Evolutionary conservation across 2,113 vertebrate genomes (phyloP).

Genomic region (Phodopus roborovskii): DNA sequence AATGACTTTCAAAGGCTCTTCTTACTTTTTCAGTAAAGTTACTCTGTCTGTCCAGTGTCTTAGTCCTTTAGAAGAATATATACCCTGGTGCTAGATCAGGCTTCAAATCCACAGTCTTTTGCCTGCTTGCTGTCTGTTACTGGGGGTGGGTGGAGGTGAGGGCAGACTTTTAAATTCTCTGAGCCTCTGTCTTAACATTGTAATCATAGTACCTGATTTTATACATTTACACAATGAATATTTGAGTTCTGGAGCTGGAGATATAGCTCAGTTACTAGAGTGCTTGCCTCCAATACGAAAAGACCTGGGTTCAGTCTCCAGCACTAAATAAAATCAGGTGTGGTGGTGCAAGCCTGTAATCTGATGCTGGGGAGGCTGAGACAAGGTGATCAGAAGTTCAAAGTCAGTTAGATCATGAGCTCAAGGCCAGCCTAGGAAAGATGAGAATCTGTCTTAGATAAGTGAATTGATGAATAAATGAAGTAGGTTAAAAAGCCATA

Average conservation of each 20-base stretch:
- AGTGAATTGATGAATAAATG: background rate
- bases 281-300: background rate
- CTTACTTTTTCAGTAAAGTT: background rate
- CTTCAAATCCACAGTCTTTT: background rate
- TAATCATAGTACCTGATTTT: background rate
- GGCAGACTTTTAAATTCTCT: background rate
- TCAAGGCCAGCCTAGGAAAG: background rate
- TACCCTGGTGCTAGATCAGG: background rate
- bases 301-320: background rate
- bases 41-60: background rate
- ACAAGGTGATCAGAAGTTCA: background rate
- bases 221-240: background rate
- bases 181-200: background rate
- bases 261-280: background rate
- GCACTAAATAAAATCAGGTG: background rate
- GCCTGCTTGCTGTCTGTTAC: background rate
- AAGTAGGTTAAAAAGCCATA: background rate
- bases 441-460: background rate
- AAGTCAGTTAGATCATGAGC: background rate
- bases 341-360: background rate
- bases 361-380: too few relatives aligned
- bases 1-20: constrained; percentile 41
- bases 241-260: background rate
- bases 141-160: background rate
- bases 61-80: constrained; percentile 46